Base-by-base conservation (phyloP, 1,140 invertebrate species). In the Hirudo medicinalis region DNA sequence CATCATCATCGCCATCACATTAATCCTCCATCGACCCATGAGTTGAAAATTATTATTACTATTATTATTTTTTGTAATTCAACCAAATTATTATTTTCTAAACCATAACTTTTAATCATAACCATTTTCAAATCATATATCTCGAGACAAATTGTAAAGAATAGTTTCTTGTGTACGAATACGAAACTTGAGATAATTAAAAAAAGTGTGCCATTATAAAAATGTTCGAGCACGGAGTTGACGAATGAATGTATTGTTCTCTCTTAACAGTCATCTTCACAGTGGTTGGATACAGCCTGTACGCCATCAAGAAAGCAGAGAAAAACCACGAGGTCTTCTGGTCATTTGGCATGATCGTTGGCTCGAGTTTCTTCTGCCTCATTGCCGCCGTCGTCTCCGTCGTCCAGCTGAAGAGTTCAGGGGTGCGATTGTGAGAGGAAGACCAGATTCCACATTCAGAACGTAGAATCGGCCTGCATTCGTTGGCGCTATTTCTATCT, bases 351-450 rank as follows among this genome's bases (percentile, higher is more conserved):
- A 49, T 74, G 63, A 55, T 69, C 3, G 70, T 71, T 20, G 49
- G 67, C 20, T 25, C 60, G 20, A 29, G 36, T 19, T 54, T 71
- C 53, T 69, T 74, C 43, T 68, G 60, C 66, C 53, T 74, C 49
- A 29, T 71, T 40, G 73, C 70, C 17, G 73, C 70, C 40, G 55
- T 74, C 53, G 71, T 74, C 15, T 71, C 73, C 63, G 68, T 74
- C 27, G 54, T 74, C 22, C 73, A 74, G 69, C 67, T 74, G 70
- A 66, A 69, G n/a, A 32, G 55, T 22, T 74, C 73, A n/a, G 73
- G 73, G 5, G 73, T 74, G 11, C 25, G 70, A 72, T 67, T 74
- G 70, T 74, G 69, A 32, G 43, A n/a, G 57, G 20, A 0, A 9
- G 29, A 63, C 9, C 19, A 27, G n/a, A 49, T 70, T 54, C 17